Evolutionary conservation across 2,113 vertebrate genomes (phyloP), one percentile per base, ranked within the genome.

Genomic region (Gobio gobio): DNA sequence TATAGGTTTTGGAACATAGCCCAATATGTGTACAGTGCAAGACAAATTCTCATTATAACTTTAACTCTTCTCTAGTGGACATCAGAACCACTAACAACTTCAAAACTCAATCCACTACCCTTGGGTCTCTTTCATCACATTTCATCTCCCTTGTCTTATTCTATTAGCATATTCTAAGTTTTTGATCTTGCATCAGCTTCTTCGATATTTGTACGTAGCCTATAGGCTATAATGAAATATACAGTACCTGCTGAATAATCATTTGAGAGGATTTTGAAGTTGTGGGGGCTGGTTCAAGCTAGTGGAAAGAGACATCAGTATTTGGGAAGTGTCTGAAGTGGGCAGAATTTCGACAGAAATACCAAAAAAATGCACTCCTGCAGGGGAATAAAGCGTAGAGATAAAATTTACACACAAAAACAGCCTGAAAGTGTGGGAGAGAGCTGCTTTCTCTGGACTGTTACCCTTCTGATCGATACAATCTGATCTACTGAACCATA

Each of bases 301-400:
- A 24, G 26, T 54, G 49, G 47, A 54, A 76, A 76, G 73, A 76
- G 73, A 76, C 73, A 76, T 75, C 73, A 75, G 73, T 49, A 24
- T 49, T 75, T 76, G 73, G 33, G 24, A 76, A 76, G 49, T 54
- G 47, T 76, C 72, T 74, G 72, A 74, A 74, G 72, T 49, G n/a
- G 72, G 43, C 43, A 74, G 72, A 43, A 26, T n/a, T 47, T 47
- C 22, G 14, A 76, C 8, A 7, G 47, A 54, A 49, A 33, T 54
- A 33, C 29, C 29, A 22, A 18, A 70, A 22, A 40, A 10, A 16
- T 33, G 8, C 74, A 29, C 47, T 76, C 74, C 74, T 76, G 16
- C 45, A 10, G 49, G 74, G 26, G 47, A 4, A 76, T 54, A 29
- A 54, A 33, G 73, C 5, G 0, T 24, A 33, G 73, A 76, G 74